These are phyloP conservation scores for Chrysomela aeneicollis DNA, from an alignment of 2,888 invertebrate genomes.

Conservation along the genomic window DNA sequence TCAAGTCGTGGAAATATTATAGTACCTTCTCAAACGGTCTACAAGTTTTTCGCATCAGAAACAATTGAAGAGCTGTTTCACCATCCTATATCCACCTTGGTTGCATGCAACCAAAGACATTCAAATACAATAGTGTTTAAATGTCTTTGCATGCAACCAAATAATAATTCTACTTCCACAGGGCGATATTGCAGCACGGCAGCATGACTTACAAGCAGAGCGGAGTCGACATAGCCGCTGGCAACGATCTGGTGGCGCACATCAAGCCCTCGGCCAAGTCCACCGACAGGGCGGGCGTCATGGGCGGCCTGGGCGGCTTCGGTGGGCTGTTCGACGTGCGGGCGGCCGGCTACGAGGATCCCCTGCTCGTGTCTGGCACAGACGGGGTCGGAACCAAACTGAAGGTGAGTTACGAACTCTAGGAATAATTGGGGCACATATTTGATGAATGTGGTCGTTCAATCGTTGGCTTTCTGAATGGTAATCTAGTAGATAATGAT, in stretches of 20 bases:
- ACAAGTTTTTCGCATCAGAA: too few species aligned
- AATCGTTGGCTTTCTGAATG: too few species aligned
- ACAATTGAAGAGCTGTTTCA: too few species aligned
- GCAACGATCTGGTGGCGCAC: conserved; percentile 82
- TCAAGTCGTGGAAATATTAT: too few species aligned
- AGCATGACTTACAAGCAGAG: conserved; percentile 85
- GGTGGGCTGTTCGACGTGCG: conserved; percentile 91
- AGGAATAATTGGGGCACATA: not conserved
- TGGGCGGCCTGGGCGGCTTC: conserved; percentile 89
- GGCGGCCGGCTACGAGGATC: conserved; percentile 76
- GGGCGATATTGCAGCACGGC: conserved; percentile 67
- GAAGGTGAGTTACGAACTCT: conserved; percentile 68
- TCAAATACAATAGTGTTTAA: too few species aligned
- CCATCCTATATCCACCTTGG: too few species aligned
- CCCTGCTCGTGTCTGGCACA: conserved; percentile 90
- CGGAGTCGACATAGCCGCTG: conserved; percentile 94
- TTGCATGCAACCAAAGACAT: too few species aligned
- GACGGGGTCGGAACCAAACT: conserved; percentile 98
- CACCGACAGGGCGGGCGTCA: conserved; percentile 79
- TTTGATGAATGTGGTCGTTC: too few species aligned
- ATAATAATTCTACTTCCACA: conserved; percentile 45
- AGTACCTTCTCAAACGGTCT: too few species aligned
- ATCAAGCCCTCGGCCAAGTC: conserved; percentile 84
- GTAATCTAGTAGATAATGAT: too few species aligned
- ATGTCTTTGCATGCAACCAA: too few species aligned